Base-by-base conservation (phyloP, 1,140 invertebrate species). In the Hylaeus anthracinus region DNA sequence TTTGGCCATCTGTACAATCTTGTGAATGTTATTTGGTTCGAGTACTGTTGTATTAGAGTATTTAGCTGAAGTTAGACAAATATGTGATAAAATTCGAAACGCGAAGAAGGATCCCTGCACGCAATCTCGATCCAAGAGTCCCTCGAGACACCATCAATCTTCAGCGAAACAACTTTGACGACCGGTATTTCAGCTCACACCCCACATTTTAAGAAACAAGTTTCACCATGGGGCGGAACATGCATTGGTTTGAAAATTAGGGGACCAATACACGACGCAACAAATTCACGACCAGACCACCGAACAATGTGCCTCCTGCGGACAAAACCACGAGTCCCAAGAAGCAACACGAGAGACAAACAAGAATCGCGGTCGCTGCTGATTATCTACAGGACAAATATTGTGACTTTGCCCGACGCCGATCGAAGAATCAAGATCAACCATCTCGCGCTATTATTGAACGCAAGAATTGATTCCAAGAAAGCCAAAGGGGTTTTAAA, bases 371-470 rank as follows among this genome's bases (percentile, higher is more conserved):
- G 5, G 45, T 43, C 79, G 72, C 61, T 81, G 72, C 75, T 75
- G 80, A 86, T 85, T 86, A 88, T 87, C 85, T 77, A 39, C 81
- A 63, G 77, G 72, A 72, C 80, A 78, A 86, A 86, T 85, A 85
- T 83, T 86, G 82, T 88, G 84, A 86, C 82, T 81, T 56, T 14
- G 1, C 43, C 15, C n/a, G 51, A 61, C 15, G 15, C 8, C 39
- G 39, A 75, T 75, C 61, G 61, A 65, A 61, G 65, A 69, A 69
- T 69, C 43, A 41, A 73, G 72, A 73, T 73, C 72, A 73, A 61
- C 72, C 37, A 71, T 71, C 69, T 56, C 14, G 53, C 14, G 14
- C 39, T 43, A 71, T 58, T 43, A 58, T 71, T 39, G 69, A 51
- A 58, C 51, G 39, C 53, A 10, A 26, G 37, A 37, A 53, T 26